Conservation (phyloP, 2,888 invertebrate species). For the Amphipoea oculea region DNA sequence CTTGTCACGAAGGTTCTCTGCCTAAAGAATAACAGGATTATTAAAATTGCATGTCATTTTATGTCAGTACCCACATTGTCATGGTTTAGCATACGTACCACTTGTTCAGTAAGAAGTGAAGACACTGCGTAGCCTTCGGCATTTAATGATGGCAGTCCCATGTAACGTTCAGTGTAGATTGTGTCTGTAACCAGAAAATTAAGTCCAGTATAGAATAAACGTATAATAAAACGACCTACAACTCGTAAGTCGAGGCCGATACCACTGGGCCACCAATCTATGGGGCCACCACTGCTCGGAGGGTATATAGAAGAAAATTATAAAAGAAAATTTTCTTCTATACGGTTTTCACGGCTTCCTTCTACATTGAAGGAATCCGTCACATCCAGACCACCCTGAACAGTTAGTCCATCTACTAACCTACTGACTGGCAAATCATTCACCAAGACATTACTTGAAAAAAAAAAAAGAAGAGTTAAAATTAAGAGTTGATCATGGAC, state of each 20-base stretch:
- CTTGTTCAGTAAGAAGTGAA: constrained; percentile 92
- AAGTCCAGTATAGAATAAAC: neutral
- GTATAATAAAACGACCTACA: neutral
- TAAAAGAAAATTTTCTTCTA: too few relatives aligned
- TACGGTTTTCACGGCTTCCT: too few relatives aligned
- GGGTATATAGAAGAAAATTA: too few relatives aligned
- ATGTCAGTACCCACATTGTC: neutral
- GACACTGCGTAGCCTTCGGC: constrained; percentile 93
- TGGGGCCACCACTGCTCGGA: too few relatives aligned
- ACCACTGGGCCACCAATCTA: too few relatives aligned
- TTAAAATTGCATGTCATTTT: neutral
- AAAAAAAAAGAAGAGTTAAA: neutral
- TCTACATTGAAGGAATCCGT: neutral
- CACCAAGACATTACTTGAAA: neutral
- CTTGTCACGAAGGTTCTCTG: constrained; percentile 91
- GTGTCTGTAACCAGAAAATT: constrained; percentile 92
- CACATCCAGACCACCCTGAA: neutral
- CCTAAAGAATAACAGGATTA: constrained; percentile 68
- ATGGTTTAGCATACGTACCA: constrained; percentile 74
- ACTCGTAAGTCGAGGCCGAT: neutral
- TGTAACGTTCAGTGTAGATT: constrained; percentile 98
- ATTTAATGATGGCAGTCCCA: constrained; percentile 97
- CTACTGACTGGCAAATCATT: neutral
- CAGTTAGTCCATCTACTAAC: neutral
- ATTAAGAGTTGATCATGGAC: rapidly evolving